Evolutionary conservation across 1,140 invertebrate species (phyloP), one percentile per base, ranked within the genome.

Genomic region (Papilio xuthus): DNA sequence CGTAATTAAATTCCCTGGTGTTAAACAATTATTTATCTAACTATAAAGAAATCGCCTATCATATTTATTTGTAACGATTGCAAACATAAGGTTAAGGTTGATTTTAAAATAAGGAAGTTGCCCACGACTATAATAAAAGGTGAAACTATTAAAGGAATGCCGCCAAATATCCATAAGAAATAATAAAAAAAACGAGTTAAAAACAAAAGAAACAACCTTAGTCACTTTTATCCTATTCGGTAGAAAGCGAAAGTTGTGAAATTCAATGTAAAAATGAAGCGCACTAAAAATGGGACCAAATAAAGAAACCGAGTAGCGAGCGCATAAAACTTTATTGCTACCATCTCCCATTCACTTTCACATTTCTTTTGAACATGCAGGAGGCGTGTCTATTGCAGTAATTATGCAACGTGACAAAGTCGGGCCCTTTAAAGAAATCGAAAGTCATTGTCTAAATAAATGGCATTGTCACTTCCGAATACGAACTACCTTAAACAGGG

Each of bases 271-370:
- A 86, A 83, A 84, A 84, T 76, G 78, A 67, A 69, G 67, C 23
- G 77, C 80, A 78, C 82, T 83, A 88, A 87, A 88, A 85, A 82
- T 82, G 82, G 80, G 79, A 84, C 80, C 77, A 83, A 84, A 84
- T 78, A 84, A 85, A 86, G 80, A 82, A 80, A 82, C 32, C 69
- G 47, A 88, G 85, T 88, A 89, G 86, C 84, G 77, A 67, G 78
- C 79, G 28, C 78, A 83, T 85, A 84, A 87, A 86, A 80, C 79
- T 87, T 84, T 86, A 83, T 83, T 80, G 72, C 77, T 37, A n/a
- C 6, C 50, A 76, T 44, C 41, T 75, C 50, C 41, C 79, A 82
- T 77, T 87, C 78, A 89, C 87, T 90, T 88, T 89, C 88, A 85
- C 82, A 87, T 88, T 87, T 85, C 82, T 86, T n/a, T 80, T 71